A percentile compares a stretch with the other conserved stretches of the same genome.
Evolutionary conservation across 2,797 vertebrate genomes (phyloP).

Genomic region (Sciaenops ocellatus): DNA sequence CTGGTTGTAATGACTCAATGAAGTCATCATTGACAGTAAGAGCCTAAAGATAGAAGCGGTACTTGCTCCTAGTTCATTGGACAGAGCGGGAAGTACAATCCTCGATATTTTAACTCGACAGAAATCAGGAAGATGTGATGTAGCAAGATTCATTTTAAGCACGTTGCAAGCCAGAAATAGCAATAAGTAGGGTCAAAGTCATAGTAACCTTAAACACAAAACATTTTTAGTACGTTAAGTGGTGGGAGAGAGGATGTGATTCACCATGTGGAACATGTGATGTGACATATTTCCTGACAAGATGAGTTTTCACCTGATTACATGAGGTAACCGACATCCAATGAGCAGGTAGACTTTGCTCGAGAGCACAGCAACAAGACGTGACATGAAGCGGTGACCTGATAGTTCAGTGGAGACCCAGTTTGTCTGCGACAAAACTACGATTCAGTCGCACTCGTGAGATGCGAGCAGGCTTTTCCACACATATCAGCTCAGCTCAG

Average conservation of each 20-base stretch:
- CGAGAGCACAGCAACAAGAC: background rate
- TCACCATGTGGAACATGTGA: constrained; percentile 31
- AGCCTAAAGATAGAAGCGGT: background rate
- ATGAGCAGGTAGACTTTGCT: constrained; percentile 19
- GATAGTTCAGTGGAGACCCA: background rate
- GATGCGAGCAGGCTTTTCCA: constrained; percentile 12
- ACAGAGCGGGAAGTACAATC: background rate
- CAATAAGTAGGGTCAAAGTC: background rate
- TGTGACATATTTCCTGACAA: constrained; percentile 34
- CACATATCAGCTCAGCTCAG: constrained; percentile 31
- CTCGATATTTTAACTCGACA: background rate
- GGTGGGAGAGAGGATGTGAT: constrained; percentile 41
- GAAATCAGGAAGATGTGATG: background rate
- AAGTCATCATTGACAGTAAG: background rate
- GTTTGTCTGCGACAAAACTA: background rate
- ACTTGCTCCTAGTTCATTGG: background rate
- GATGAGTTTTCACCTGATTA: constrained; percentile 18
- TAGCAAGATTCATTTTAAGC: background rate
- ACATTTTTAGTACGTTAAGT: background rate
- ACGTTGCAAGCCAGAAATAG: background rate
- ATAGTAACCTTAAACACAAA: background rate
- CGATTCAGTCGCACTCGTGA: background rate
- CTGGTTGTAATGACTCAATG: constrained; percentile 5
- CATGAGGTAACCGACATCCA: background rate
- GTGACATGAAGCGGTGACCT: background rate